These are phyloP conservation scores for Drepana arcuata DNA, from an alignment of 1,140 invertebrate species.

Conservation along the genomic window DNA sequence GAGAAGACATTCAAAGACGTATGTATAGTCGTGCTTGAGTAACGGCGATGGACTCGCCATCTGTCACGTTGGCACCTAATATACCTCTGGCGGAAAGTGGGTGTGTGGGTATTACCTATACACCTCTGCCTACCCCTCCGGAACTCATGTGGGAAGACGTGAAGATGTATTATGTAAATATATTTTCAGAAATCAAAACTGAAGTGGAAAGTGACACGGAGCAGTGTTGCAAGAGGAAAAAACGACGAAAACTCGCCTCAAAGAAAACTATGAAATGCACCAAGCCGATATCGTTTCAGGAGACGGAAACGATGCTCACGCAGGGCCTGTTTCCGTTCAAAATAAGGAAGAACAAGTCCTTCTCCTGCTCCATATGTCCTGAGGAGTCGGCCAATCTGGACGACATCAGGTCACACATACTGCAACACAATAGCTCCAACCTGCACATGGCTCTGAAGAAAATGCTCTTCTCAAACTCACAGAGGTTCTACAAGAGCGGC, in stretches of 20 bases:
- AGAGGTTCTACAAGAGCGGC: conserved; percentile 33
- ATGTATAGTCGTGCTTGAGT: too few relatives aligned
- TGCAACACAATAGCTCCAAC: conserved; percentile 32
- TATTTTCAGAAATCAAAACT: too few relatives aligned
- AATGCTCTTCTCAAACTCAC: conserved; percentile 40
- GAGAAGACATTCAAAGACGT: too few relatives aligned
- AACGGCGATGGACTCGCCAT: too few relatives aligned
- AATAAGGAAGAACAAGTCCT: conserved; percentile 38
- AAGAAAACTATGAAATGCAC: conserved; percentile 17
- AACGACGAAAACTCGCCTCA: neutral
- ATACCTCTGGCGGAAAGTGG: too few relatives aligned
- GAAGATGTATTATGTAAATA: too few relatives aligned
- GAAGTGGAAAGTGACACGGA: too few relatives aligned
- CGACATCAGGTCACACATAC: conserved; percentile 38
- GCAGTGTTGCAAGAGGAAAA: too few relatives aligned
- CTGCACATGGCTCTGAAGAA: conserved; percentile 48
- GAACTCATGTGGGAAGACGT: too few relatives aligned
- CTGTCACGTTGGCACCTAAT: too few relatives aligned
- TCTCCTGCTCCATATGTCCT: conserved; percentile 41
- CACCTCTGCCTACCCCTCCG: too few relatives aligned
- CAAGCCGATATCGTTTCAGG: conserved; percentile 24
- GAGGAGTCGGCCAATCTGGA: conserved; percentile 36
- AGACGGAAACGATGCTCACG: conserved; percentile 35
- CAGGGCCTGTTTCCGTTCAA: conserved; percentile 53
- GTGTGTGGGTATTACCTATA: too few relatives aligned